Percentiles rank a stretch among this genome's conserved stretches.
phyloP scores from a whole-genome alignment of 2,113 vertebrate genomes.

The Tupaia tana region DNA sequence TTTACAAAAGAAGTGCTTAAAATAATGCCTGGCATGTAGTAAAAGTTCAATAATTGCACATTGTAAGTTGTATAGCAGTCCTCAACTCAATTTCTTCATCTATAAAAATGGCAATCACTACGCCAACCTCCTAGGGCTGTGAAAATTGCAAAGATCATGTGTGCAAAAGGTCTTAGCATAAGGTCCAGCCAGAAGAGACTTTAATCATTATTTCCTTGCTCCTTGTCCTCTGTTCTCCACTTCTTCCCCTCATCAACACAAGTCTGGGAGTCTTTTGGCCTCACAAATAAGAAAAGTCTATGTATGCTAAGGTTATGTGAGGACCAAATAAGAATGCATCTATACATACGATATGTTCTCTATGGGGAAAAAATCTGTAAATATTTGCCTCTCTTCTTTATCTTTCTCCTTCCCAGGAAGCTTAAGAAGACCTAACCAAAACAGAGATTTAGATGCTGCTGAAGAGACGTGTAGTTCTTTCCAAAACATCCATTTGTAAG shows the following conservation, averaged over 20 bases:
- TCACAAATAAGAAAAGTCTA: not conserved
- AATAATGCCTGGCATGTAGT: not conserved
- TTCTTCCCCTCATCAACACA: not conserved
- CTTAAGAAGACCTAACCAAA: not conserved
- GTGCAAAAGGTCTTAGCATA: not conserved
- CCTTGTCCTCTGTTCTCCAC: not conserved
- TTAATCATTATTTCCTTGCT: not conserved
- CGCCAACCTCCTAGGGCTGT: not conserved
- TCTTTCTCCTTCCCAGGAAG: not conserved
- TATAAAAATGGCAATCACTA: not conserved
- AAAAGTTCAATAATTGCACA: not conserved
- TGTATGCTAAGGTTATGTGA: not conserved
- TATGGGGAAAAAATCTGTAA: not conserved
- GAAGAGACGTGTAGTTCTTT: not conserved
- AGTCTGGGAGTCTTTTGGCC: not conserved
- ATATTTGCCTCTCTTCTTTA: not conserved
- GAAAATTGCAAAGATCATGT: slow-evolving; percentile 10
- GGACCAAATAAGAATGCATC: not conserved
- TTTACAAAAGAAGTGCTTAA: not conserved
- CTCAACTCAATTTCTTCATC: not conserved
- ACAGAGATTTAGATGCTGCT: not conserved
- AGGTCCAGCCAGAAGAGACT: not conserved
- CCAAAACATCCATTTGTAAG: not conserved
- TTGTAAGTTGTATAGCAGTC: not conserved
- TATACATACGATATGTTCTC: not conserved